Base-by-base conservation (phyloP, 2,888 invertebrate species). In the Microchrysa polita region DNA sequence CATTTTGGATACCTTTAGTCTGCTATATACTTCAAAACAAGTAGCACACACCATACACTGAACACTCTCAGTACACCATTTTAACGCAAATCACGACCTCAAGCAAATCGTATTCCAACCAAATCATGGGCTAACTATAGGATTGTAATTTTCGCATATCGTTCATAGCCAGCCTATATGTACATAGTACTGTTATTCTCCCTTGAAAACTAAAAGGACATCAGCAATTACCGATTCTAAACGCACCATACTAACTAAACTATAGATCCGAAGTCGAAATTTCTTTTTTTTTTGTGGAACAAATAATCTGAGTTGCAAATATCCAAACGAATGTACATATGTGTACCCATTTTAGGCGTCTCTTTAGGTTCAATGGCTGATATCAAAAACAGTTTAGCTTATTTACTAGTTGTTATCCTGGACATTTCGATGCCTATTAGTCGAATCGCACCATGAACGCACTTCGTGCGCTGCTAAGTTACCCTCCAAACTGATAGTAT, bases 301-400 rank as follows among this genome's bases (percentile, higher is more conserved):
- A 69, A 69, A 57, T 69, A 57, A 69, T 69, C 69, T 69, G 55
- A 14, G 40, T 55, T 34, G n/a, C 69, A 23, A 65, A 65, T 40
- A 40, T 40, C n/a, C 16, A 63, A 40, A 63, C 2, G 61, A 34
- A 40, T 12, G 18, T 20, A 34, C 55, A 7, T 34, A 34, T 34
- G 40, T 16, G 40, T 40, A 40, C 23, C n/a, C 18, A 27, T 14
- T 69, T 55, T 57, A 40, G 60, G 60, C 48, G 34, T 27, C 71
- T 63, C 73, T 73, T 63, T 63, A 73, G 73, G 63, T 73, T 52
- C 60, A 22, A 73, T 73, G 53, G 73, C 73, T 52, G 73, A 73
- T 73, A 73, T 61, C 69, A 57, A 14, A 73, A 73, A 73, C 73
- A 73, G 63, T 73, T 73, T 73, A 73, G 73, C 63, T 73, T 73